phyloP scores from a whole-genome alignment of 2,797 vertebrate genomes.

The Hyperoplus immaculatus region DNA sequence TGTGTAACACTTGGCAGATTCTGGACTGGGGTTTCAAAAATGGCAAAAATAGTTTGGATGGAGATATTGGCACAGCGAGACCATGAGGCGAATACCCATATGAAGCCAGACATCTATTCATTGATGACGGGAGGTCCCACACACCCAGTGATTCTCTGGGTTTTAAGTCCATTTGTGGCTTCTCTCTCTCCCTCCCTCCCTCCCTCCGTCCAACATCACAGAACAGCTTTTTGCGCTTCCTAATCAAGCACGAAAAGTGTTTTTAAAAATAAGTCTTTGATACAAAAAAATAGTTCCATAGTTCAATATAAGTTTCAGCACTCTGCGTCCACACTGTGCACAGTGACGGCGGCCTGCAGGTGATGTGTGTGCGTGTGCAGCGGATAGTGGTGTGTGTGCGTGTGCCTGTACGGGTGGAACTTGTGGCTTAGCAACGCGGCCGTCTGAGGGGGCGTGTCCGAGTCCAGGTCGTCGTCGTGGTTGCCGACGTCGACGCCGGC shows the following conservation, averaged over 20 bases:
- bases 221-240: constrained; percentile 23
- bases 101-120: constrained; percentile 25
- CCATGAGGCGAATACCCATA: constrained; percentile 14
- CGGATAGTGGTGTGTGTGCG: constrained; percentile 88
- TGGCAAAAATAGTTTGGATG: constrained; percentile 16
- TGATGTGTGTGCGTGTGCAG: constrained; percentile 92
- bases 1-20: constrained; percentile 7
- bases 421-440: constrained; percentile 97
- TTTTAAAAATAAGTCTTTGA: constrained; percentile 34
- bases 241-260: constrained; percentile 27
- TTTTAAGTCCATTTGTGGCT: constrained; percentile 24
- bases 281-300: constrained; percentile 20
- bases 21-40: constrained; percentile 8
- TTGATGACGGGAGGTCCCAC: constrained; percentile 16
- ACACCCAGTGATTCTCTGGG: background rate
- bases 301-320: constrained; percentile 85
- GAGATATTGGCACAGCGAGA: constrained; percentile 34
- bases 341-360: constrained; percentile 95
- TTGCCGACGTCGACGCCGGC: constrained; percentile 95
- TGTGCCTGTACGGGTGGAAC: constrained; percentile 93
- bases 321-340: constrained; percentile 96
- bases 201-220: constrained; percentile 23
- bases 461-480: constrained; percentile 96
- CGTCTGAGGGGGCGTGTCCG: constrained; percentile 96
- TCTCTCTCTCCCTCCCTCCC: constrained; percentile 9